These are phyloP conservation scores for Siphamia tubifer DNA, from an alignment of 2,113 vertebrate genomes.

Conservation along the genomic window DNA sequence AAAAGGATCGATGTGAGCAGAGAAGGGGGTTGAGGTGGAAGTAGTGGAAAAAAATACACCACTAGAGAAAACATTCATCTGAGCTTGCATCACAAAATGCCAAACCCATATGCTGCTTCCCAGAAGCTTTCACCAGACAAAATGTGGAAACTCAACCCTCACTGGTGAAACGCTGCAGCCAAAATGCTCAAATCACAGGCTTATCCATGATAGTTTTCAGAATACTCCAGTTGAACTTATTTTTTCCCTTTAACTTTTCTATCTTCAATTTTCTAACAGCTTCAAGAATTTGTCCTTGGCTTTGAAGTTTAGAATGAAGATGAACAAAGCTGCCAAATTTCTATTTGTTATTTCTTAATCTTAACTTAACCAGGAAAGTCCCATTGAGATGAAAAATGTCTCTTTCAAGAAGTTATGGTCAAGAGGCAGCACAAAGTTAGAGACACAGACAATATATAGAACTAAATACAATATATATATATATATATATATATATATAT, in stretches of 20 bases:
- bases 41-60: not conserved
- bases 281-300: constrained; percentile 38
- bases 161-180: constrained; percentile 37
- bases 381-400: no score
- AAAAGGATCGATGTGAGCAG: not conserved
- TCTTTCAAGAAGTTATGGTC: no score
- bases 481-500: no score
- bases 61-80: constrained; percentile 16
- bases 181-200: constrained; percentile 64
- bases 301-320: constrained; percentile 48
- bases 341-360: no score
- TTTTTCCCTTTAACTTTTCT: constrained; percentile 20
- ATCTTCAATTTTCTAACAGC: not conserved
- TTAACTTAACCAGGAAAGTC: no score
- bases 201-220: constrained; percentile 50
- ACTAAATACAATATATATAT: no score
- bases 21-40: constrained; percentile 7
- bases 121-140: constrained; percentile 63
- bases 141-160: constrained; percentile 69
- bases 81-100: constrained; percentile 58
- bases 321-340: constrained; percentile 19
- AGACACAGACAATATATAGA: no score
- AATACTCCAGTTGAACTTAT: constrained; percentile 54
- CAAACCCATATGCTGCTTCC: constrained; percentile 54
- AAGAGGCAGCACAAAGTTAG: no score